Evolutionary conservation across 2,113 vertebrate species (phyloP).

Genomic region (Lepus europaeus): DNA sequence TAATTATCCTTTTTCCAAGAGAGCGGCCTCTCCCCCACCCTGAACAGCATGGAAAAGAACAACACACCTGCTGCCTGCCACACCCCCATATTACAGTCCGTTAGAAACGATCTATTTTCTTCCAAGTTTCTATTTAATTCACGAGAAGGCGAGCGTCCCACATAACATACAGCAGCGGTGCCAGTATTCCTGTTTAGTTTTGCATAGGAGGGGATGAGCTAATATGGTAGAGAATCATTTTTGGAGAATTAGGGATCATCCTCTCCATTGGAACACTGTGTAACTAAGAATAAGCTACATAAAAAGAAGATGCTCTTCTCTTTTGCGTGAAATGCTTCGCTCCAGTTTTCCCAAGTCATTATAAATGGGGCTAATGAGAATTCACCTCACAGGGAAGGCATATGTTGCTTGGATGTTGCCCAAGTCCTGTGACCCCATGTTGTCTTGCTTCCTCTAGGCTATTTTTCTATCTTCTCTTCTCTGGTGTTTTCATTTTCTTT

Average conservation of each 20-base stretch:
- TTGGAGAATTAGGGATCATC: neutral
- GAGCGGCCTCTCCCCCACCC: neutral
- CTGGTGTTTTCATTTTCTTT: conserved; percentile 11
- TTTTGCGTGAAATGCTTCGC: neutral
- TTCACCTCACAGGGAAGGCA: neutral
- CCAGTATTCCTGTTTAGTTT: neutral
- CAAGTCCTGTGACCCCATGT: neutral
- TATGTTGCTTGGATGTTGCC: neutral
- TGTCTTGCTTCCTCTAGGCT: neutral
- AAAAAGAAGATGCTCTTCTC: neutral
- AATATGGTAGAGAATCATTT: neutral
- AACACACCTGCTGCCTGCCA: neutral
- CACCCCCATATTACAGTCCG: neutral
- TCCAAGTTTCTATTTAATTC: conserved; percentile 56
- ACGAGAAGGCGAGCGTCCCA: neutral
- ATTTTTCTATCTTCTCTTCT: neutral
- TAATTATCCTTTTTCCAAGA: neutral
- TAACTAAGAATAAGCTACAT: neutral
- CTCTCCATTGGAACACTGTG: neutral
- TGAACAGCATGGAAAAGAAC: neutral
- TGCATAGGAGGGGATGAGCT: neutral
- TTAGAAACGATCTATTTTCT: conserved; percentile 32
- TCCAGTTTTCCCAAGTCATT: neutral
- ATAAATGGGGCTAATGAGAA: neutral
- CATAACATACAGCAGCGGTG: neutral